Conservation (phyloP, 30 jellyfish, hydroid and myxozoan species). For the Haliclystus octoradiatus region DNA sequence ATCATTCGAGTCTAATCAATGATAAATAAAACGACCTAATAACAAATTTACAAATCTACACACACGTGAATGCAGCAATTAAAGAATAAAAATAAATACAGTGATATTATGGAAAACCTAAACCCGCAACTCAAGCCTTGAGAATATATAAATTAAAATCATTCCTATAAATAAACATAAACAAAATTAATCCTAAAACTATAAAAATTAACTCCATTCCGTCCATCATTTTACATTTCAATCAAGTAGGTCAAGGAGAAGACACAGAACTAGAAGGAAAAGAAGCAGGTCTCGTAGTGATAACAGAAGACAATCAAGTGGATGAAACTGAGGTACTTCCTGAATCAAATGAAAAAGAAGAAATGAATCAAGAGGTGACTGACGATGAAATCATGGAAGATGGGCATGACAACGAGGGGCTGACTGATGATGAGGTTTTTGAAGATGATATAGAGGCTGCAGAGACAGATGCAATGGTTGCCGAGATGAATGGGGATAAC, state of each 20-base stretch:
- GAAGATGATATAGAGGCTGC: background rate
- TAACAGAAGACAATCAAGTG: constrained; percentile 5
- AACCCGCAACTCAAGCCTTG: no score
- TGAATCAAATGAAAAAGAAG: constrained; percentile 1
- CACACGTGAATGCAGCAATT: no score
- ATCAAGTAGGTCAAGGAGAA: no score
- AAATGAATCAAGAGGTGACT: constrained; percentile 17
- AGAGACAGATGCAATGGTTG: background rate
- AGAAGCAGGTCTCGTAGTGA: constrained; percentile 22
- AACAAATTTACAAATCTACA: constrained; percentile 2
- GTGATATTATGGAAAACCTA: no score
- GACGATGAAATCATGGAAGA: constrained; percentile 4
- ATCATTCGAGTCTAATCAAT: no score
- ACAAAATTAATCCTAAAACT: no score
- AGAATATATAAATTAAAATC: no score
- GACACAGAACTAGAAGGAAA: no score
- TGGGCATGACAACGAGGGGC: constrained; percentile 2
- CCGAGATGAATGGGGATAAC: constrained; percentile 1
- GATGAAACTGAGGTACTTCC: constrained; percentile 2
- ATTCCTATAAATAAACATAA: no score
- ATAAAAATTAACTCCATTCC: no score
- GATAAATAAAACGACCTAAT: background rate
- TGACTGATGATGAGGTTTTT: constrained; percentile 12
- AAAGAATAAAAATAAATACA: no score
- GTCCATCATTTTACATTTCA: no score